Evolutionary conservation across 2,888 invertebrate species (phyloP).

Genomic region (Cyclophora punctaria): DNA sequence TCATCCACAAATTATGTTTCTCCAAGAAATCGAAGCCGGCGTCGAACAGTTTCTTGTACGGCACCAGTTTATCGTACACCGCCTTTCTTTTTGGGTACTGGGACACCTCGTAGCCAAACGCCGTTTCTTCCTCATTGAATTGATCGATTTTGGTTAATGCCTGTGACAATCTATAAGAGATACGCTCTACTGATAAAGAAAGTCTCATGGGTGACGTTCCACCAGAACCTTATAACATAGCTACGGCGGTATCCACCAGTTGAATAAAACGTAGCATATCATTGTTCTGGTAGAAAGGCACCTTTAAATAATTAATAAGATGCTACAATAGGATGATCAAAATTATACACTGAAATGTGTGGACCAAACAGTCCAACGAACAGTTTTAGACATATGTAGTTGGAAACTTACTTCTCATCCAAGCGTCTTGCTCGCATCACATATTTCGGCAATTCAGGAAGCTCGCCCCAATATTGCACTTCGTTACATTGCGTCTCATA

Average conservation of each 20-base stretch:
- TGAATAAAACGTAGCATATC: too few relatives aligned
- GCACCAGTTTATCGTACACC: slow-evolving; percentile 85
- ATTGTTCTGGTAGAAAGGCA: too few relatives aligned
- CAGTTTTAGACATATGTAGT: background rate
- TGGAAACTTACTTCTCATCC: slow-evolving; percentile 75
- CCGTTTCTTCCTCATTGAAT: slow-evolving; percentile 93
- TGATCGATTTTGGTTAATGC: slow-evolving; percentile 88
- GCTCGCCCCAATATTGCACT: slow-evolving; percentile 90
- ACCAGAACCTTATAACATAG: too few relatives aligned
- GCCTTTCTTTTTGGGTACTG: slow-evolving; percentile 90
- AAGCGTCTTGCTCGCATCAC: slow-evolving; percentile 86
- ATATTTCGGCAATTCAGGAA: slow-evolving; percentile 88
- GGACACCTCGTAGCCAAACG: slow-evolving; percentile 91
- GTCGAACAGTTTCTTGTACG: slow-evolving; percentile 92
- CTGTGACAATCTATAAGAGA: slow-evolving; percentile 71
- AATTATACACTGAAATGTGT: too few relatives aligned
- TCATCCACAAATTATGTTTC: slow-evolving; percentile 91
- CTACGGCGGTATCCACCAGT: too few relatives aligned
- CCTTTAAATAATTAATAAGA: too few relatives aligned
- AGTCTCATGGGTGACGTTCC: too few relatives aligned
- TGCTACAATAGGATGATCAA: too few relatives aligned
- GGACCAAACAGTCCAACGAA: too few relatives aligned
- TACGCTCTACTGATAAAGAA: too few relatives aligned
- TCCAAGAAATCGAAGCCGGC: slow-evolving; percentile 89
- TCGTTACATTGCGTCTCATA: slow-evolving; percentile 89